Conservation (phyloP, 2,888 invertebrate genomes). For the Sesamia inferens region DNA sequence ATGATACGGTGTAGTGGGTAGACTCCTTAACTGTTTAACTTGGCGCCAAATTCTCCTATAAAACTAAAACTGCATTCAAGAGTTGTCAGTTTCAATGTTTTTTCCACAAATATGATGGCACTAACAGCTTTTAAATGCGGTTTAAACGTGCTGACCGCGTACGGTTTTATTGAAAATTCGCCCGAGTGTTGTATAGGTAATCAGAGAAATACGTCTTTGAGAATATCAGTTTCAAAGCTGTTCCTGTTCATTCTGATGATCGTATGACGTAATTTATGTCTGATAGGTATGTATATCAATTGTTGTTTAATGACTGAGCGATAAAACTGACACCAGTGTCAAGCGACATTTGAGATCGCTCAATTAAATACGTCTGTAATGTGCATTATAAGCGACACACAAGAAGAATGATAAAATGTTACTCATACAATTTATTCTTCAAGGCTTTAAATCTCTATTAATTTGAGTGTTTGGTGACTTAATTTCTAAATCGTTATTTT, state of each 20-base stretch:
- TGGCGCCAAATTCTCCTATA: background rate
- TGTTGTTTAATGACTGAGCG: slow-evolving; percentile 61
- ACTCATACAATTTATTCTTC: background rate
- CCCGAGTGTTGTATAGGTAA: background rate
- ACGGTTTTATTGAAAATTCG: background rate
- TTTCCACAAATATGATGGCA: background rate
- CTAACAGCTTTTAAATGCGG: background rate
- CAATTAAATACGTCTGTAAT: slow-evolving; percentile 41
- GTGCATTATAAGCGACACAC: slow-evolving; percentile 5
- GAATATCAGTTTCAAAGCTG: slow-evolving; percentile 32
- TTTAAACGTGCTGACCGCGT: background rate
- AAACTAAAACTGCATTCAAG: background rate
- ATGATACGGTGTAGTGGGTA: no score
- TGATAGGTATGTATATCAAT: slow-evolving; percentile 55
- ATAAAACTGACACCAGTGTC: slow-evolving; percentile 71
- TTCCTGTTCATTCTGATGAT: slow-evolving; percentile 41
- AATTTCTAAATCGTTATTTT: background rate
- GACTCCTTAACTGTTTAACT: no score
- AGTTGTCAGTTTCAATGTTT: background rate
- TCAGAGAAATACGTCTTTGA: background rate
- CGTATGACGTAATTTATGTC: slow-evolving; percentile 59
- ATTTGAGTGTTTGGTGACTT: no score
- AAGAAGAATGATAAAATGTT: slow-evolving; percentile 11
- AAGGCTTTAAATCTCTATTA: no score
- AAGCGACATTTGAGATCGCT: slow-evolving; percentile 65